Conservation (phyloP, 2,888 invertebrate genomes). For the Charanyca ferruginea region DNA sequence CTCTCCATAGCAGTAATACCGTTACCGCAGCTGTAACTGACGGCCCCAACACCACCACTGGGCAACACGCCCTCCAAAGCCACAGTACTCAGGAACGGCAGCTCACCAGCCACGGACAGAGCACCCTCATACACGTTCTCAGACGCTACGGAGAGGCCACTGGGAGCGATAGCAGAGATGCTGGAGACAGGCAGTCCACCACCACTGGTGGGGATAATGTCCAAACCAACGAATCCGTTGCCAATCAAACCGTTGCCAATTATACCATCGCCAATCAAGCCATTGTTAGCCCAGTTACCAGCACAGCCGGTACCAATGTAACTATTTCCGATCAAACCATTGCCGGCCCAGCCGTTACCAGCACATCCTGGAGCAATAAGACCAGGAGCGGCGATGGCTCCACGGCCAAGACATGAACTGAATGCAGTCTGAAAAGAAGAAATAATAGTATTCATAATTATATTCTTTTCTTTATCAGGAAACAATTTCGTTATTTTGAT, state of each 20-base stretch:
- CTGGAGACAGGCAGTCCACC: constrained; percentile 52
- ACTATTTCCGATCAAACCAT: too few relatives aligned
- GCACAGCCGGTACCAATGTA: not conserved
- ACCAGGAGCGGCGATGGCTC: not conserved
- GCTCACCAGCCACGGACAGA: constrained; percentile 51
- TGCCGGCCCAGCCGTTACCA: not conserved
- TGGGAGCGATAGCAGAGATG: constrained; percentile 44
- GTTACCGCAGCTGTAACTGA: constrained; percentile 46
- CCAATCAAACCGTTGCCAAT: constrained; percentile 8
- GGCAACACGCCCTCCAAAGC: constrained; percentile 31
- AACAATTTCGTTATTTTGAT: not conserved
- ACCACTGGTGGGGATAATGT: constrained; percentile 50
- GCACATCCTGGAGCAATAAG: not conserved
- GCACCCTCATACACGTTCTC: constrained; percentile 58
- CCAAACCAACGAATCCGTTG: constrained; percentile 49
- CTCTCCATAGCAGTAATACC: constrained; percentile 41
- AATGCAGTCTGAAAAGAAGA: not conserved
- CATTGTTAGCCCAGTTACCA: constrained; percentile 12
- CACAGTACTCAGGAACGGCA: constrained; percentile 54
- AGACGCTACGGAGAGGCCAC: constrained; percentile 51
- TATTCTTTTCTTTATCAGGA: not conserved
- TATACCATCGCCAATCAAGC: constrained; percentile 1
- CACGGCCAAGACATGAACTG: constrained; percentile 4
- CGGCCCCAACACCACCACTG: constrained; percentile 39
- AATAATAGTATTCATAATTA: not conserved